Evolutionary conservation across 2,888 invertebrate species (phyloP).

Genomic region (Abrostola triplasia): DNA sequence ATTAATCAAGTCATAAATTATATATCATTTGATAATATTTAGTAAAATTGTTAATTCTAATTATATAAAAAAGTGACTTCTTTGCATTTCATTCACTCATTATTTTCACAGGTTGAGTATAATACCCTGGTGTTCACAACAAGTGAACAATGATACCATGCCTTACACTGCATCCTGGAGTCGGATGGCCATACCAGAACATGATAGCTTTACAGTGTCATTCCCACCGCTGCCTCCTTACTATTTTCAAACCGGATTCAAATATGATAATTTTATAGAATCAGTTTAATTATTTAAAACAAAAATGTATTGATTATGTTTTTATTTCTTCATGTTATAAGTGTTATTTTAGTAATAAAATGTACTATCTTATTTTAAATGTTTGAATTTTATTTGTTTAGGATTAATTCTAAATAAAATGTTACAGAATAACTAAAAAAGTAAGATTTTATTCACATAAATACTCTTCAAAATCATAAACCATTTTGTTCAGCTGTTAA

Average conservation of each 20-base stretch:
- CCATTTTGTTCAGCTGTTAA: conserved; percentile 34
- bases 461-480: conserved; percentile 6
- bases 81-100: not conserved
- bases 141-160: conserved; percentile 11
- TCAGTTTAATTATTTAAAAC: conserved; percentile 25
- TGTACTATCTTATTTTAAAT: not conserved
- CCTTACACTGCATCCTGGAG: conserved; percentile 40
- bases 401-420: not conserved
- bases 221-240: conserved; percentile 55
- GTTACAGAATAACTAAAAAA: not conserved
- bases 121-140: conserved; percentile 44
- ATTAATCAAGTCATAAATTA: too few species aligned
- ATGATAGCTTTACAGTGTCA: conserved; percentile 47
- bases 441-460: not conserved
- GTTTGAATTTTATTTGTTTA: not conserved
- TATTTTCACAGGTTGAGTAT: conserved; percentile 53
- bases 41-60: too few species aligned
- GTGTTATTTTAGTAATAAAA: not conserved
- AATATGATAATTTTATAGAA: conserved; percentile 41
- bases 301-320: conserved; percentile 1
- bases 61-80: not conserved
- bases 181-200: conserved; percentile 42
- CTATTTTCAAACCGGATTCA: conserved; percentile 49
- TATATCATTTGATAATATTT: too few species aligned
- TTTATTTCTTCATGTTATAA: not conserved